Percentiles rank a stretch among this genome's conserved stretches.
Conservation (phyloP, 1,140 invertebrate species). For the Drosophila littoralis region DNA sequence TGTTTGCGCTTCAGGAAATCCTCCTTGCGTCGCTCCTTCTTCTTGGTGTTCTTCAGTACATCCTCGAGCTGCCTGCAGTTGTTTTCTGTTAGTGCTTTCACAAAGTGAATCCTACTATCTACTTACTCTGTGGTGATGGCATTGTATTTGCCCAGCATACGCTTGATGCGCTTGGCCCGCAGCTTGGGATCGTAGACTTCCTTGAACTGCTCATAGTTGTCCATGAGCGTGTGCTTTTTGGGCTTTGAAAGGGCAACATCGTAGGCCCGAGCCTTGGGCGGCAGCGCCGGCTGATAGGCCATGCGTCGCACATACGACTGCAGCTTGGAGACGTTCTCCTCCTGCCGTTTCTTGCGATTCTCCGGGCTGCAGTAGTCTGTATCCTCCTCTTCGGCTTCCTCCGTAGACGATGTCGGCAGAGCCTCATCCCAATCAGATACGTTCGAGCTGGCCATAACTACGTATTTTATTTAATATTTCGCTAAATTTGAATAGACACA, state of each 20-base stretch:
- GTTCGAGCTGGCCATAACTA: constrained; percentile 63
- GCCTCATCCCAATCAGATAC: constrained; percentile 75
- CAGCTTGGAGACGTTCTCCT: constrained; percentile 62
- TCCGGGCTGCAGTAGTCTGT: constrained; percentile 59
- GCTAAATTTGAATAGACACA: constrained; percentile 27
- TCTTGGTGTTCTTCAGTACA: constrained; percentile 66
- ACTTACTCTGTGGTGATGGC: constrained; percentile 77
- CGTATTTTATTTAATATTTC: background rate
- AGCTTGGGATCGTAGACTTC: constrained; percentile 64
- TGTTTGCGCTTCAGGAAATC: constrained; percentile 76
- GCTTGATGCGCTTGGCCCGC: constrained; percentile 66
- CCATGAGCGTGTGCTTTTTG: constrained; percentile 37
- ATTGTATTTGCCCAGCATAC: constrained; percentile 61
- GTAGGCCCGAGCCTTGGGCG: constrained; percentile 55
- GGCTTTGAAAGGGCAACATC: constrained; percentile 61
- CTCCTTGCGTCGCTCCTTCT: constrained; percentile 68
- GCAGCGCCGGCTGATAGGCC: constrained; percentile 71
- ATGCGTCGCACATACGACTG: constrained; percentile 69
- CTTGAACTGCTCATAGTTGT: constrained; percentile 64
- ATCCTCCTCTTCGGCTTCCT: constrained; percentile 55
- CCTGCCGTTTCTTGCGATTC: constrained; percentile 48
- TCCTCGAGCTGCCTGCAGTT: constrained; percentile 67
- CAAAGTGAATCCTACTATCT: too few species aligned
- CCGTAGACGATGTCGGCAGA: constrained; percentile 51
- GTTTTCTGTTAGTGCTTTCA: background rate